Conservation (phyloP, 2,888 invertebrate species). For the Zaprionus bogoriensis region DNA sequence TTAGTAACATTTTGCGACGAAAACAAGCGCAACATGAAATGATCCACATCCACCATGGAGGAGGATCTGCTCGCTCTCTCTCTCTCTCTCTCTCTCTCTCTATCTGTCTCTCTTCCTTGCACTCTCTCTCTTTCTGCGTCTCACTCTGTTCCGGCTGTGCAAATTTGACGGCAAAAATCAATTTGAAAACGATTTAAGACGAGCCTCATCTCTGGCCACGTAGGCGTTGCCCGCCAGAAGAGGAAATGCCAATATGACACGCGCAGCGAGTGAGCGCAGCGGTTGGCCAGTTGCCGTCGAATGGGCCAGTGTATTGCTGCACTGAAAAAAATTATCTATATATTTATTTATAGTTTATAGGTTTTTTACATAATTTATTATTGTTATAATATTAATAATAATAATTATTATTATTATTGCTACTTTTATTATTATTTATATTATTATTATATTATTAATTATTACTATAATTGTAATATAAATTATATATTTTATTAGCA, state of each 20-base stretch:
- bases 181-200: slow-evolving; percentile 77
- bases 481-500: too few species aligned
- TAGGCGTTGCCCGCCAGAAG: slow-evolving; percentile 68
- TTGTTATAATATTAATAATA: too few species aligned
- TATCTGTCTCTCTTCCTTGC: not conserved
- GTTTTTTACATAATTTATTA: too few species aligned
- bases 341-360: too few species aligned
- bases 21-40: slow-evolving; percentile 66
- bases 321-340: not conserved
- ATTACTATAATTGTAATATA: too few species aligned
- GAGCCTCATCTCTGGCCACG: slow-evolving; percentile 41
- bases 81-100: not conserved
- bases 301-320: not conserved
- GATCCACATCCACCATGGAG: slow-evolving; percentile 45
- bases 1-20: slow-evolving; percentile 75
- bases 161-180: slow-evolving; percentile 77
- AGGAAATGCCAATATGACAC: slow-evolving; percentile 78
- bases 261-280: slow-evolving; percentile 53
- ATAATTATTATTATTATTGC: too few species aligned
- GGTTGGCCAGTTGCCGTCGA: slow-evolving; percentile 15
- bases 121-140: not conserved
- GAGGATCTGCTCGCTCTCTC: not conserved
- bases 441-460: too few species aligned
- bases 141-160: slow-evolving; percentile 50
- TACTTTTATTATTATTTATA: too few species aligned